Percentiles rank a stretch among this genome's conserved stretches.
These are phyloP conservation scores for Coronaproctus castanopsis DNA, from an alignment of 2,888 invertebrate species.

Conservation along the genomic window DNA sequence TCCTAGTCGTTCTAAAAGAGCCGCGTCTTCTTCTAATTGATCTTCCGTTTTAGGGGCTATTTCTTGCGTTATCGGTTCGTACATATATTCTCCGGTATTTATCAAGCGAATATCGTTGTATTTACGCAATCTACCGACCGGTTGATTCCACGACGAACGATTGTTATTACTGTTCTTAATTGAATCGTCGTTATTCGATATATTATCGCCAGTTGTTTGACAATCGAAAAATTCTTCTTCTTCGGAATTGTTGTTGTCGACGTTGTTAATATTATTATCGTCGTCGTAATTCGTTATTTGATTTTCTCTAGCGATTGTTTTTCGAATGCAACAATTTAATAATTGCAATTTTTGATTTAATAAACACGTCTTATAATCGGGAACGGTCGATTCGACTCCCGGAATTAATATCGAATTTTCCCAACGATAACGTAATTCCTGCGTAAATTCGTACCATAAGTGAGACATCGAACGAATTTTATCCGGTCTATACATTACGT, in stretches of 20 bases:
- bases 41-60: conserved; percentile 95
- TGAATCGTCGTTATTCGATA: conserved; percentile 1
- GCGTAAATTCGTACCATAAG: conserved; percentile 81
- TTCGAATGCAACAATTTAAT: conserved; percentile 55
- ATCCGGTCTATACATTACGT: conserved; percentile 51
- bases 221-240: conserved; percentile 10
- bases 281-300: not conserved
- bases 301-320: conserved; percentile 31
- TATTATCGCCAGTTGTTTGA: conserved; percentile 3
- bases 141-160: conserved; percentile 35
- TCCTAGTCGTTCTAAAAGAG: conserved; percentile 69
- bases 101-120: conserved; percentile 45
- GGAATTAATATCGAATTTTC: conserved; percentile 56
- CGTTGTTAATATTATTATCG: not conserved
- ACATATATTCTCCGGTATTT: conserved; percentile 47
- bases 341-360: conserved; percentile 87
- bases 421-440: conserved; percentile 77
- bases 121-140: conserved; percentile 48
- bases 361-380: conserved; percentile 72
- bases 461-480: conserved; percentile 58
- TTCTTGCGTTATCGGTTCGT: conserved; percentile 70
- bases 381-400: conserved; percentile 59
- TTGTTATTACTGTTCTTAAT: not conserved
- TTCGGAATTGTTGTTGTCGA: not conserved
- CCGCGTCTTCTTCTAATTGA: conserved; percentile 80